Evolutionary conservation across 53 echinoderm and acorn worm genomes (phyloP).

Genomic region (Echinometra lucunter): DNA sequence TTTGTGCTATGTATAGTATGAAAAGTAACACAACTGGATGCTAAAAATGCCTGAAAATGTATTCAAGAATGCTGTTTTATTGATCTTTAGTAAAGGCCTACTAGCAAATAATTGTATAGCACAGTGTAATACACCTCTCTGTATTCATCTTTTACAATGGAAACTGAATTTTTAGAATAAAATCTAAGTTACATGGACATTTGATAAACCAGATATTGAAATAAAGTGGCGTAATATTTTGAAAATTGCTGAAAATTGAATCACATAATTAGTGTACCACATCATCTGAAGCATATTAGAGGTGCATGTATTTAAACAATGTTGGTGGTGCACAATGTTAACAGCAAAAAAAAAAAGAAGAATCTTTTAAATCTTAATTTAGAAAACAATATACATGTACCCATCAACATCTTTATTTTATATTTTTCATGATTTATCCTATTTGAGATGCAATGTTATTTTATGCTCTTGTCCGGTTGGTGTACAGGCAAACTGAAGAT

Average conservation of each 20-base stretch:
- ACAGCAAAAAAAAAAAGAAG: too few species aligned
- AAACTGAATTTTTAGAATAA: too few species aligned
- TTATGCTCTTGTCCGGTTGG: not conserved
- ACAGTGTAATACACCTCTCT: not conserved
- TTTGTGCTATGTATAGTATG: not conserved
- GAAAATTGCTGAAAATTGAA: not conserved
- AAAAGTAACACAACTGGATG: not conserved
- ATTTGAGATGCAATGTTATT: not conserved
- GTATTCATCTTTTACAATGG: too few species aligned
- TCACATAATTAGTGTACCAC: not conserved
- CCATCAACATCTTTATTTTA: not conserved
- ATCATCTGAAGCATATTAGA: too few species aligned
- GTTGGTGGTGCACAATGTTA: too few species aligned
- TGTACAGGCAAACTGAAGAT: not conserved
- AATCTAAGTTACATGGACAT: too few species aligned
- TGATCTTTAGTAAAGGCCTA: too few species aligned
- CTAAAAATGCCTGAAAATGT: not conserved
- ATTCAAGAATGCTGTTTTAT: not conserved
- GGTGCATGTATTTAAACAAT: too few species aligned
- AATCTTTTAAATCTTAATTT: too few species aligned
- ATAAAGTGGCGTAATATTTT: not conserved
- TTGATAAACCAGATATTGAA: too few species aligned
- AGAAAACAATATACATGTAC: not conserved
- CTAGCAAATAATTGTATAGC: not conserved
- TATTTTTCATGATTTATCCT: not conserved